These are phyloP conservation scores for Danionella dracula DNA, from an alignment of 2,797 vertebrate genomes.

Conservation along the genomic window DNA sequence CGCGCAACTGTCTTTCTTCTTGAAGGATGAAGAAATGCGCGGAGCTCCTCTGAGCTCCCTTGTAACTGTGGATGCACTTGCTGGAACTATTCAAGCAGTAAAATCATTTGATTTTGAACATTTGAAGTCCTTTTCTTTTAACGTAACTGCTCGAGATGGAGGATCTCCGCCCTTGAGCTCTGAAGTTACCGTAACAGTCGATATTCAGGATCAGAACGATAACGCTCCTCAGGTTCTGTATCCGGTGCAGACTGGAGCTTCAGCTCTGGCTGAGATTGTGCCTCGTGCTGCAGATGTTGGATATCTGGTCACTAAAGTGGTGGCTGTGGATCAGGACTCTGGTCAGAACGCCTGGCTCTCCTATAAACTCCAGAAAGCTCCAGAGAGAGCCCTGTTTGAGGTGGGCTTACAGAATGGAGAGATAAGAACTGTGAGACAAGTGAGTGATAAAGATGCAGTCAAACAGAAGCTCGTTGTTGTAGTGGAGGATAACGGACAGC, in stretches of 20 bases:
- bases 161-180: constrained; percentile 36
- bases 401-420: constrained; percentile 46
- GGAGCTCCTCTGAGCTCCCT: constrained; percentile 16
- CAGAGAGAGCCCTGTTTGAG: constrained; percentile 57
- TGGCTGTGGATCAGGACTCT: constrained; percentile 59
- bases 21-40: constrained; percentile 14
- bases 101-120: constrained; percentile 41
- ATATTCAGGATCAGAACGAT: constrained; percentile 25
- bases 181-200: not conserved
- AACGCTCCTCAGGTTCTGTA: constrained; percentile 32
- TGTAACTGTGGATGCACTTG: constrained; percentile 37
- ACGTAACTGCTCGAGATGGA: constrained; percentile 36
- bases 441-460: constrained; percentile 48
- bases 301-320: constrained; percentile 31
- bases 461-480: constrained; percentile 66
- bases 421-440: constrained; percentile 47
- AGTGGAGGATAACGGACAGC: constrained; percentile 66
- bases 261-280: constrained; percentile 43
- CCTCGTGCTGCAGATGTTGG: constrained; percentile 35
- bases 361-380: constrained; percentile 56
- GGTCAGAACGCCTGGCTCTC: constrained; percentile 55
- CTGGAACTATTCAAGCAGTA: constrained; percentile 33
- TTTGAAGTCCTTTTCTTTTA: constrained; percentile 25
- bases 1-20: constrained; percentile 36
- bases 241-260: constrained; percentile 28